phyloP scores from a whole-genome alignment of 2,113 vertebrate genomes.

The Theristicus caerulescens region DNA sequence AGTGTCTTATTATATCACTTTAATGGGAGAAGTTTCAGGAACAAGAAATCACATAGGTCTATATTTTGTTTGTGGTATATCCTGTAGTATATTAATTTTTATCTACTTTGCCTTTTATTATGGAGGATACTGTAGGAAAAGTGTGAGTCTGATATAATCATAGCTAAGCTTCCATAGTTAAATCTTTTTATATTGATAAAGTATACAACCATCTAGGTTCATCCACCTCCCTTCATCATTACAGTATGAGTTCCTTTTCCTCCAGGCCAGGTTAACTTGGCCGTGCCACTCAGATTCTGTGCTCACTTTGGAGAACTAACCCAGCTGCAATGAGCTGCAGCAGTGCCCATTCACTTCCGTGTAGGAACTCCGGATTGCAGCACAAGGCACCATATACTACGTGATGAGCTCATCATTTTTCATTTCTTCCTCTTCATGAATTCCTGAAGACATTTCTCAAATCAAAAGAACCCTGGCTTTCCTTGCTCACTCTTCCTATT shows the following conservation, averaged over 20 bases:
- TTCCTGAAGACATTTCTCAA: neutral
- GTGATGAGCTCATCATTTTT: neutral
- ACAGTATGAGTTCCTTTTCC: neutral
- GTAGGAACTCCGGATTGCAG: neutral
- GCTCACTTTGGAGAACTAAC: neutral
- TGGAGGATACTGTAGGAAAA: neutral
- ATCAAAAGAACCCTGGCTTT: neutral
- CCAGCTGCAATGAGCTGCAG: neutral
- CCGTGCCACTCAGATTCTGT: neutral
- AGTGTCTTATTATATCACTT: neutral
- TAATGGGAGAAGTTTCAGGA: neutral
- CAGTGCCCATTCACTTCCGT: neutral
- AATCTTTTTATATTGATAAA: neutral
- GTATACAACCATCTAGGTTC: neutral
- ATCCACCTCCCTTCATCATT: neutral
- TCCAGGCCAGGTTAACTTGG: neutral
- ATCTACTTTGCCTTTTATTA: constrained; percentile 7
- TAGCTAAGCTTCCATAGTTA: neutral
- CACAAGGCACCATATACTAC: neutral
- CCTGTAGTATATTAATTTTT: neutral
- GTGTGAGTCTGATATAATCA: neutral
- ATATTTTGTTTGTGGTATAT: neutral
- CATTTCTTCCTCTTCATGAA: neutral
- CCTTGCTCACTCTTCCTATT: neutral
- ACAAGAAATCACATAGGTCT: neutral